A percentile compares a stretch with the other conserved stretches of the same genome.
Conservation (phyloP, 2,888 invertebrate species). For the Iselma pallidipennis region DNA sequence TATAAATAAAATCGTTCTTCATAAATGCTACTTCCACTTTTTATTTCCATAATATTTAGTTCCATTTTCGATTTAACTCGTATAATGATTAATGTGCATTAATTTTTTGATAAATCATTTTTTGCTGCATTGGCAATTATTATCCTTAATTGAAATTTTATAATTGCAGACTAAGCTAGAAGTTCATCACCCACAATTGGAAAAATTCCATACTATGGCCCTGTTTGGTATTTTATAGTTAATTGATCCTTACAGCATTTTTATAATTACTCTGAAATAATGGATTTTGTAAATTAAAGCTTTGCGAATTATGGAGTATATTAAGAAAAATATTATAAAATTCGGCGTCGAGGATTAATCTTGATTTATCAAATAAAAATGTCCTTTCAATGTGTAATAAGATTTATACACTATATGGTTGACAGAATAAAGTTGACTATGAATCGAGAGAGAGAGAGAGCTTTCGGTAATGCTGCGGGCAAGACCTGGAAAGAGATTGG, state of each 20-base stretch:
- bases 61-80: not conserved
- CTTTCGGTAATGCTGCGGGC: conserved; percentile 2
- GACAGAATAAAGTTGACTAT: conserved; percentile 14
- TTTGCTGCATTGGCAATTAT: not conserved
- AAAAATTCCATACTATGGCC: not conserved
- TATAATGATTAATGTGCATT: not conserved
- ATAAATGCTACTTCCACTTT: too few relatives aligned
- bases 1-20: too few relatives aligned
- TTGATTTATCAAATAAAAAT: not conserved
- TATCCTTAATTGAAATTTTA: not conserved
- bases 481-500: conserved; percentile 26
- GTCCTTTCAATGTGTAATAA: not conserved
- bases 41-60: too few relatives aligned
- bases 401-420: conserved; percentile 2
- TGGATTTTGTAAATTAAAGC: too few relatives aligned
- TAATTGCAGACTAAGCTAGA: too few relatives aligned
- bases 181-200: too few relatives aligned
- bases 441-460: conserved; percentile 3
- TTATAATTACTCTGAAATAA: too few relatives aligned
- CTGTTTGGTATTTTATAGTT: too few relatives aligned
- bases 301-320: too few relatives aligned
- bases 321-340: too few relatives aligned
- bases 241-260: too few relatives aligned
- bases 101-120: not conserved
- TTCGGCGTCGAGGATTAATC: too few relatives aligned